Base-by-base conservation (phyloP, 2,888 invertebrate genomes). In the Dryococelus australis region DNA sequence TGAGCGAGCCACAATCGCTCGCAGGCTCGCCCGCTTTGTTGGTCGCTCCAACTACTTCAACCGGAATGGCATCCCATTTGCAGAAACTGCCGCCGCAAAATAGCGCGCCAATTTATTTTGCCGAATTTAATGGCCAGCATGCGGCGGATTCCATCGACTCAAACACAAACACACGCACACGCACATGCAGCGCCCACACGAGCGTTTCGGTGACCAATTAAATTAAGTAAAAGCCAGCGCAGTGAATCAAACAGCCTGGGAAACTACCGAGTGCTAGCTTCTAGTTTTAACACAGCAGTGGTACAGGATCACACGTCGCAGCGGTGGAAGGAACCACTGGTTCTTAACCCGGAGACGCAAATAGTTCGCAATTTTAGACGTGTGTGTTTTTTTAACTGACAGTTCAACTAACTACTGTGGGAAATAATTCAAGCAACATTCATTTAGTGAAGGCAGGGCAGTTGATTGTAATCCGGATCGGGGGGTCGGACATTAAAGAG, bases 81-180 rank as follows among this genome's bases (percentile, higher is more conserved):
- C 65, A 65, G 65, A 65, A 65, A 65, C 65, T 65, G 65, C 65
- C 65, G 1, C 65, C 0, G n/a, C 65, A 16, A 65, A 65, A 65
- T 65, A 65, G 65, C 65, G 65, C 65, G 8, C 65, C 65, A 65
- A 65, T 65, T 65, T 65, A 65, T 65, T 65, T 65, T 65, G 65
- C 65, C 65, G 16, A 65, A 65, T 65, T 65, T 65, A 65, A 65
- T 65, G 24, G 65, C 65, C 24, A 65, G 65, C 65, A 65, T 65
- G 65, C 65, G 65, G 65, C 16, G 65, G 65, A 65, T 65, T 65
- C 65, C 65, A n/a, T n/a, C n/a, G 65, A 24, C n/a, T 2, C 65
- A 65, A 8, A 65, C 65, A 65, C 65, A 20, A 65, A 65, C 35
- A 35, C 35, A 35, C 35, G 4, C 35, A 35, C 35, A 35, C 35